A percentile compares a stretch with the other conserved stretches of the same genome.
Conservation (phyloP, 1,140 invertebrate genomes). For the Protaetia brevitarsis region DNA sequence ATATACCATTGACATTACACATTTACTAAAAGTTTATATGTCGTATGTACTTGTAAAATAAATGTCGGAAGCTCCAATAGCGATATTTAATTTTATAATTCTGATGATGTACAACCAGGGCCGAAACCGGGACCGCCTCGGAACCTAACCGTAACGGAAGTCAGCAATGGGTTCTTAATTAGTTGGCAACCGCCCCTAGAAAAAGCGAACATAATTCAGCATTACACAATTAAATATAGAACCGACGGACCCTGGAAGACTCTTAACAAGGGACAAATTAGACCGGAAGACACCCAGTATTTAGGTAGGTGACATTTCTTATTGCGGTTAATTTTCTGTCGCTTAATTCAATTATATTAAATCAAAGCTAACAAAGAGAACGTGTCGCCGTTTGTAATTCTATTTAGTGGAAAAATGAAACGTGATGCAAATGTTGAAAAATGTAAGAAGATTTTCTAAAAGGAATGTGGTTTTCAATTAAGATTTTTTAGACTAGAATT, state of each 20-base stretch:
- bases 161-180: slow-evolving; percentile 82
- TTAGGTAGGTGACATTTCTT: slow-evolving; percentile 58
- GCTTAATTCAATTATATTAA: slow-evolving; percentile 17
- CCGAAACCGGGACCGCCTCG: slow-evolving; percentile 82
- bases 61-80: too few species aligned
- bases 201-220: slow-evolving; percentile 74
- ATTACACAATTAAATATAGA: slow-evolving; percentile 89
- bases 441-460: too few species aligned
- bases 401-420: too few species aligned
- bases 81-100: too few species aligned
- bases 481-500: too few species aligned
- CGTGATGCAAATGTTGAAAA: too few species aligned
- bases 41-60: too few species aligned
- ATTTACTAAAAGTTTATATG: too few species aligned
- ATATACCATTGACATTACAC: too few species aligned
- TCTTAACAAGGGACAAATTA: slow-evolving; percentile 81
- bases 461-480: too few species aligned
- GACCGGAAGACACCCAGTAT: slow-evolving; percentile 83
- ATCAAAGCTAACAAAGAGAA: slow-evolving; percentile 17
- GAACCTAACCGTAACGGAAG: slow-evolving; percentile 83
- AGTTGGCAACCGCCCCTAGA: slow-evolving; percentile 83
- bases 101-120: slow-evolving; percentile 54
- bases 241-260: slow-evolving; percentile 84
- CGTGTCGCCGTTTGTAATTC: background rate
- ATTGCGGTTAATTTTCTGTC: slow-evolving; percentile 15